Evolutionary conservation across 2,113 vertebrate species (phyloP), one percentile per base, ranked within the genome.

Genomic region (Patagioenas fasciata): DNA sequence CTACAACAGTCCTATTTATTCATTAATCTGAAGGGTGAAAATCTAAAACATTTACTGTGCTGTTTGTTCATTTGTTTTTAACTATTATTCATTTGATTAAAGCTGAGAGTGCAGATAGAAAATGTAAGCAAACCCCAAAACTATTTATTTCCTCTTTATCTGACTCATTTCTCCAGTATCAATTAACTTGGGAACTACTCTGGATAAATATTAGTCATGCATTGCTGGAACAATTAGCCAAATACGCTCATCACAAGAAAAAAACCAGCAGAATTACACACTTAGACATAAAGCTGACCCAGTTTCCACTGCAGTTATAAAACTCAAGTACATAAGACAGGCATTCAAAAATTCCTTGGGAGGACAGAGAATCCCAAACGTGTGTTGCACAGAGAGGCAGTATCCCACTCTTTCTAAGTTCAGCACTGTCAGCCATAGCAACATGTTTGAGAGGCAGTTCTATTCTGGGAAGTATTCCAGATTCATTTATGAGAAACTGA

Each of bases 401-500:
- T 62, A 78, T 51, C 16, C 25, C 26, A 53, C 11, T 67, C 23
- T 78, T 60, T 36, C 17, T 40, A 36, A 85, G 51, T 73, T 90
- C 40, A 88, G 4, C 36, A 34, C 10, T 86, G 65, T 75, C 77
- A 87, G 65, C 7, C 32, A 38, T 83, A 92, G 48, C 44, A 79
- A 44, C 5, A 8, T n/a, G 8, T 61, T 79, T 85, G 66, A 85
- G 53, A 92, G 56, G n/a, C 31, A 74, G 18, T 75, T 91, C 64
- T 90, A 12, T 92, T 92, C 40, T 96, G 70, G 79, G 78, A 96
- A 80, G 17, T 82, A 91, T 86, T 96, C 80, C 69, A 91, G 53
- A 90, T 82, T 89, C 6, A 23, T 93, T 95, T 89, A 79, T 72
- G 61, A 96, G 74, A 64, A 96, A 94, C 31, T 18, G n/a, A 93